A percentile compares a stretch with the other conserved stretches of the same genome.
Conservation (phyloP, 2,113 vertebrate genomes). For the Xenus cinereus region DNA sequence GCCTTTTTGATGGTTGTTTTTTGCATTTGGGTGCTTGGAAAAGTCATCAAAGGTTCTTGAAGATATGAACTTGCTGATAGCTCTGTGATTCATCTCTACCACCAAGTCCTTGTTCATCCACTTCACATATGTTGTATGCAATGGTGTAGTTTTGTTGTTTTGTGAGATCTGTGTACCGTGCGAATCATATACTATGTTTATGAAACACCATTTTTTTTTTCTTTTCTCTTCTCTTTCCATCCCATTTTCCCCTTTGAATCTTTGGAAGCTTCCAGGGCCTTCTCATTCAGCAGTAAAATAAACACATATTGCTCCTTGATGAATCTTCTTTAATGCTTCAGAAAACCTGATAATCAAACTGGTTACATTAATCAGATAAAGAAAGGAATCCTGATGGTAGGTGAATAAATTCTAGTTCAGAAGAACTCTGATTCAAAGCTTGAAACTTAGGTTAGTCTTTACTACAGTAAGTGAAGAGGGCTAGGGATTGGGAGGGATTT, state of each 20-base stretch:
- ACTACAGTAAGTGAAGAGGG: neutral
- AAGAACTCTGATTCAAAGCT: neutral
- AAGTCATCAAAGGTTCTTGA: neutral
- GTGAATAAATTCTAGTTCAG: neutral
- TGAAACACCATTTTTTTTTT: neutral
- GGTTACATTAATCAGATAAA: neutral
- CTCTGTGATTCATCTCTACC: neutral
- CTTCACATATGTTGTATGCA: neutral
- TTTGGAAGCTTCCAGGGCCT: neutral
- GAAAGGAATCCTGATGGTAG: neutral
- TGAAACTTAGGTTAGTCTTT: neutral
- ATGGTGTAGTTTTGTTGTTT: neutral
- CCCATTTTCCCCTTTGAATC: neutral
- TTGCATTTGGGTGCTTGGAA: neutral
- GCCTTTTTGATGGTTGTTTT: neutral
- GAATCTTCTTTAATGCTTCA: neutral
- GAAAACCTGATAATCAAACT: neutral
- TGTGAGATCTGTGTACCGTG: neutral
- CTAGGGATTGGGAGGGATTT: neutral
- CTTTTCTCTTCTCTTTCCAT: neutral
- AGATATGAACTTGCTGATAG: neutral
- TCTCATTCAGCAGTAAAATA: neutral
- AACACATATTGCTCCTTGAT: neutral
- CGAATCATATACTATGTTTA: neutral
- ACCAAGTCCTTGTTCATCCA: neutral